Percentiles rank a stretch among this genome's conserved stretches.
phyloP scores from a whole-genome alignment of 2,888 invertebrate genomes.

The Catocala nupta region DNA sequence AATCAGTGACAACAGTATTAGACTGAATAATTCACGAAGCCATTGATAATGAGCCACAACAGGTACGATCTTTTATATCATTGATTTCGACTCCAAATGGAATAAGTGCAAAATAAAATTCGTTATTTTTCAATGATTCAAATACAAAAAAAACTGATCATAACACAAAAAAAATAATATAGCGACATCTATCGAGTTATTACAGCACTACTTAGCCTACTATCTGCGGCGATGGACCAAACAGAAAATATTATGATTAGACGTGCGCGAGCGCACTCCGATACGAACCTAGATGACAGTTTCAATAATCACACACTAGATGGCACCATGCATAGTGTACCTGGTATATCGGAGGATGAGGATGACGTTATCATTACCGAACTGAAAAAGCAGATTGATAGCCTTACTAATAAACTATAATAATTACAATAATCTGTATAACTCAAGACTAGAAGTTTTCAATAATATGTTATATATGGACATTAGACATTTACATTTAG shows the following conservation, averaged over 20 bases:
- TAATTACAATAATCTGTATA: constrained; percentile 9
- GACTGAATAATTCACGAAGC: too few species aligned
- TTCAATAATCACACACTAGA: constrained; percentile 11
- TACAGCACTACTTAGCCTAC: neutral
- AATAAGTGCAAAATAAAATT: too few species aligned
- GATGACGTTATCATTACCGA: constrained; percentile 12
- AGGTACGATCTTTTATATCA: too few species aligned
- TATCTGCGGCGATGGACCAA: constrained; percentile 4
- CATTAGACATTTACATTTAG: constrained; percentile 1
- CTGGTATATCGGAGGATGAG: constrained; percentile 3
- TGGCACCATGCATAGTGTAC: constrained; percentile 6
- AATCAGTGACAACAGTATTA: too few species aligned
- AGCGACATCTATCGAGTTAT: neutral
- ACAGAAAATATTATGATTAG: constrained; percentile 6
- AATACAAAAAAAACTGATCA: too few species aligned
- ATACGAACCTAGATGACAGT: constrained; percentile 6
- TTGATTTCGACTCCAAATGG: too few species aligned
- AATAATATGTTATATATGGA: constrained; percentile 21
- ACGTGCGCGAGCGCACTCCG: constrained; percentile 10
- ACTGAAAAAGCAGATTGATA: constrained; percentile 13
- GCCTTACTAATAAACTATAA: constrained; percentile 10
- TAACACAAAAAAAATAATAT: too few species aligned
- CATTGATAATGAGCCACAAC: too few species aligned
- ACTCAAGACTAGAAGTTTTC: constrained; percentile 17
- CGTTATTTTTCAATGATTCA: too few species aligned